phyloP scores from a whole-genome alignment of 2,888 invertebrate species.

The Andrena dorsata region DNA sequence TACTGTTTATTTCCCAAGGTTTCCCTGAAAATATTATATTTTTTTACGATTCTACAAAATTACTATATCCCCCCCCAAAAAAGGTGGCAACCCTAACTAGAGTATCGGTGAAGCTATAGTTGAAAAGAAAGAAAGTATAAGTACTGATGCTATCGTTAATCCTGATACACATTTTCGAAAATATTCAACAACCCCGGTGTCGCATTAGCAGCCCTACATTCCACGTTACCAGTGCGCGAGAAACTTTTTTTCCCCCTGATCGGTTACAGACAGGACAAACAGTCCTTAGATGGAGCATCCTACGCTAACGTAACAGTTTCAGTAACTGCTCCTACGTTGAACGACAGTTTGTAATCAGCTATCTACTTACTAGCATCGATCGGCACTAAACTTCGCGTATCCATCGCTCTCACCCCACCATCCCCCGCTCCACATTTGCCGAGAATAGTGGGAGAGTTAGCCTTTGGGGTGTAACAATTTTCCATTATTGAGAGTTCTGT shows the following conservation, averaged over 20 bases:
- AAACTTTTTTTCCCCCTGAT: background rate
- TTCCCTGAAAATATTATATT: no score
- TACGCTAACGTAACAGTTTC: conserved; percentile 21
- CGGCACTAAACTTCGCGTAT: conserved; percentile 49
- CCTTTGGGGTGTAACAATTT: conserved; percentile 78
- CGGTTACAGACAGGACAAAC: conserved; percentile 5
- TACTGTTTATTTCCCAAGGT: no score
- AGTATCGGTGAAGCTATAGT: no score
- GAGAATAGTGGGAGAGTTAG: conserved; percentile 51
- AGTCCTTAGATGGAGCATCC: conserved; percentile 1
- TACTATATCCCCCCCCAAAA: no score
- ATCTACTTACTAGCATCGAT: conserved; percentile 35
- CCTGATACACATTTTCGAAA: no score
- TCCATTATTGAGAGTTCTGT: conserved; percentile 82
- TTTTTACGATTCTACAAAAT: no score
- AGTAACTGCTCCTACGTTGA: conserved; percentile 42
- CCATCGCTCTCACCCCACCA: conserved; percentile 39
- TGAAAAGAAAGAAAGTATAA: no score
- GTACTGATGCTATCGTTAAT: no score
- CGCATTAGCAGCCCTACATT: background rate
- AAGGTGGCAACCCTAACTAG: no score
- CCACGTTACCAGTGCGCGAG: background rate
- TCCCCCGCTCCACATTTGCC: conserved; percentile 43
- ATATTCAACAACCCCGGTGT: background rate
- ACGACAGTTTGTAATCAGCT: conserved; percentile 41